These are phyloP conservation scores for Misgurnus mizolepis DNA, from an alignment of 2,113 vertebrate genomes.

Conservation along the genomic window DNA sequence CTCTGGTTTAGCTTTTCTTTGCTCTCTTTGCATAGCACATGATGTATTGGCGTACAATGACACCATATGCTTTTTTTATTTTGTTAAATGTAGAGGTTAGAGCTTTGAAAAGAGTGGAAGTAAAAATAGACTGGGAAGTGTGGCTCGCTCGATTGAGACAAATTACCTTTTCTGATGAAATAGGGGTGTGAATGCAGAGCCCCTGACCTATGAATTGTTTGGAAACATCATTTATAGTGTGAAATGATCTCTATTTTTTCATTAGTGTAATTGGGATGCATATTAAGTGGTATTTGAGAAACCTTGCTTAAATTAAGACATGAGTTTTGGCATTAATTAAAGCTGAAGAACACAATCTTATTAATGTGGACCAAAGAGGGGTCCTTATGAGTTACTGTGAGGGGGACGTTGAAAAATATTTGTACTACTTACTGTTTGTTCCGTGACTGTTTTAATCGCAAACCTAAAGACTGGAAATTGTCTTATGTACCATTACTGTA, in stretches of 20 bases:
- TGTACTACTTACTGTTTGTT: constrained; percentile 3
- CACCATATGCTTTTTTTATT: constrained; percentile 50
- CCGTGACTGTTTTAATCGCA: not conserved
- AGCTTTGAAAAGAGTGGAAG: constrained; percentile 26
- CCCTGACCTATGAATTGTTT: constrained; percentile 42
- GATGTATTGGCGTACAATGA: constrained; percentile 52
- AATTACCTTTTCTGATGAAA: constrained; percentile 58
- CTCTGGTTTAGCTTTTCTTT: not conserved
- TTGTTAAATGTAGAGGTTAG: constrained; percentile 50
- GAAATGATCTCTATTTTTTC: constrained; percentile 39
- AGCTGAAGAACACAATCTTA: constrained; percentile 43
- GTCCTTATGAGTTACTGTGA: constrained; percentile 37
- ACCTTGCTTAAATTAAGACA: constrained; percentile 50
- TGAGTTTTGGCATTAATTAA: constrained; percentile 54
- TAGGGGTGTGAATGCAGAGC: constrained; percentile 53
- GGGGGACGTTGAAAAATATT: constrained; percentile 15
- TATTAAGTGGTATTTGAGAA: constrained; percentile 46
- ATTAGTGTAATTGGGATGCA: constrained; percentile 53
- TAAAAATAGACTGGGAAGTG: constrained; percentile 44
- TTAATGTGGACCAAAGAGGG: constrained; percentile 47
- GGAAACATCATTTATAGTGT: constrained; percentile 50
- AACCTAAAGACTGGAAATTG: not conserved
- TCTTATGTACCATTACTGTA: no score
- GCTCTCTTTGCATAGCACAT: constrained; percentile 35
- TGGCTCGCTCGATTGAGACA: constrained; percentile 48